phyloP scores from a whole-genome alignment of 2,888 invertebrate species.

The Pyralis farinalis region DNA sequence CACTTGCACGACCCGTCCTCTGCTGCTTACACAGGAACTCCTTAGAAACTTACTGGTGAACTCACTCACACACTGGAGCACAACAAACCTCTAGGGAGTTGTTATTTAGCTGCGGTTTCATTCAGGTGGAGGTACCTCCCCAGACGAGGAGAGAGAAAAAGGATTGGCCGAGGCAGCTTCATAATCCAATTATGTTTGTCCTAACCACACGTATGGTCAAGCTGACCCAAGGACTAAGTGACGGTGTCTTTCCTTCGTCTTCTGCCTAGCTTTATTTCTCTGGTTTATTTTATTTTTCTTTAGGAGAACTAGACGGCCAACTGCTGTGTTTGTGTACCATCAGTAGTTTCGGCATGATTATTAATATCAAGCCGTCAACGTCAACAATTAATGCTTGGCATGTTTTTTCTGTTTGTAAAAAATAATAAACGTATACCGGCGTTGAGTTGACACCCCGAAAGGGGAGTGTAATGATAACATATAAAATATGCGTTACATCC shows the following conservation, averaged over 20 bases:
- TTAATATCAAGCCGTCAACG: too few species aligned
- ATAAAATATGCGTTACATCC: conserved; percentile 15
- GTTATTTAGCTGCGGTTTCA: not conserved
- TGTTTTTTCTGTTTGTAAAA: not conserved
- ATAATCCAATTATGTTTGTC: too few species aligned
- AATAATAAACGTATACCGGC: not conserved
- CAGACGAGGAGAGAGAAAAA: not conserved
- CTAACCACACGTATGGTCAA: too few species aligned
- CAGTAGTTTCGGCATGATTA: too few species aligned
- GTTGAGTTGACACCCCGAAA: not conserved
- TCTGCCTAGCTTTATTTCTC: too few species aligned
- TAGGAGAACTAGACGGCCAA: too few species aligned
- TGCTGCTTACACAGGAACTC: not conserved
- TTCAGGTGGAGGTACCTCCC: not conserved
- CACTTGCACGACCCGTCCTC: not conserved
- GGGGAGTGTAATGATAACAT: conserved; percentile 12
- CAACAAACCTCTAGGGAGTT: not conserved
- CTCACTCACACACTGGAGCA: not conserved
- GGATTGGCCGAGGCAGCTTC: too few species aligned
- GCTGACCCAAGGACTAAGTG: too few species aligned
- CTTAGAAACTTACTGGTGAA: not conserved
- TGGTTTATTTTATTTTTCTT: too few species aligned
- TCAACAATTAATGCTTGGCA: too few species aligned
- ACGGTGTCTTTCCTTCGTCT: too few species aligned
- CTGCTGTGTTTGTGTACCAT: too few species aligned